Percentiles rank a stretch among this genome's conserved stretches.
These are phyloP conservation scores for Phenacoccus solenopsis DNA, from an alignment of 1,140 invertebrate genomes.

Conservation along the genomic window DNA sequence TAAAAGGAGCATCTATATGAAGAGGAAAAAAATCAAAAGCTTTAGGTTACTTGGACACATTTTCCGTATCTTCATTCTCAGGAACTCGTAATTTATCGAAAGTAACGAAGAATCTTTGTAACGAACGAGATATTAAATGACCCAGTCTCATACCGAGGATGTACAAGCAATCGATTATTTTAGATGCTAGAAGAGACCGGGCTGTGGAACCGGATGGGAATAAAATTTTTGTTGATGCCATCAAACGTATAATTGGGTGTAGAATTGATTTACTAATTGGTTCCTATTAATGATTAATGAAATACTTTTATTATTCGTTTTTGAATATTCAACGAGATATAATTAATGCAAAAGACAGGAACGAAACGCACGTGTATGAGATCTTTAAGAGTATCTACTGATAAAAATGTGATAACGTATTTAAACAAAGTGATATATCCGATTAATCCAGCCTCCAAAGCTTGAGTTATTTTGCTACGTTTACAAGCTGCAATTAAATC, in stretches of 20 bases:
- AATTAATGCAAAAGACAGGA: too few relatives aligned
- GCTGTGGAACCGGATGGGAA: constrained; percentile 66
- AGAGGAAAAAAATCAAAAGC: too few relatives aligned
- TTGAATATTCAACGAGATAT: neutral
- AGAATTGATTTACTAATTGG: constrained; percentile 61
- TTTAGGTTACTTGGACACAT: neutral
- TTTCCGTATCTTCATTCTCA: constrained; percentile 18
- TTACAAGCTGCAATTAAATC: constrained; percentile 66
- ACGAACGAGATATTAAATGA: constrained; percentile 53
- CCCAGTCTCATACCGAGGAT: constrained; percentile 63
- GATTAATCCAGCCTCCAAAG: constrained; percentile 76
- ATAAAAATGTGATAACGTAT: constrained; percentile 64
- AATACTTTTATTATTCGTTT: constrained; percentile 20
- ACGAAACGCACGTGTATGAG: constrained; percentile 16
- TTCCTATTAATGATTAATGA: constrained; percentile 38
- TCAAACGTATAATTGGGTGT: constrained; percentile 55
- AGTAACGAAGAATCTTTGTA: constrained; percentile 69
- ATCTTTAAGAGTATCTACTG: constrained; percentile 41
- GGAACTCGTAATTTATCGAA: constrained; percentile 61
- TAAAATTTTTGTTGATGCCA: constrained; percentile 55
- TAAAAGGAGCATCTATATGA: neutral
- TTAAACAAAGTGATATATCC: constrained; percentile 69
- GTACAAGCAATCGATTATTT: constrained; percentile 67
- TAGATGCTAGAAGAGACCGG: constrained; percentile 57
- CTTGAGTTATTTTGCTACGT: constrained; percentile 54